Conservation (phyloP, 2,888 invertebrate species). For the Eurytoma californica region DNA sequence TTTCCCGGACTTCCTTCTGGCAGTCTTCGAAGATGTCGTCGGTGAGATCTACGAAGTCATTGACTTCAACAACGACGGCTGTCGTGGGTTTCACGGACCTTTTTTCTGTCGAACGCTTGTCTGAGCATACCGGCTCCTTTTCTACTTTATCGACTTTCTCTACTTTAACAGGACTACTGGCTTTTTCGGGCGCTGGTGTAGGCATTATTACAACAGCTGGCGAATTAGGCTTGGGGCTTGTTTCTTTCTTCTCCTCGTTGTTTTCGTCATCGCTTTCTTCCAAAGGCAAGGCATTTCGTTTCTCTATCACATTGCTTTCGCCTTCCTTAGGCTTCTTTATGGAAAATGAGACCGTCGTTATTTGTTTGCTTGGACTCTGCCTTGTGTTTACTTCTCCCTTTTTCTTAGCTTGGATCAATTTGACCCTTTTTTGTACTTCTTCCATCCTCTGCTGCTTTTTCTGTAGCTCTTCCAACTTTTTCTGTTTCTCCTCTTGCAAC, state of each 20-base stretch:
- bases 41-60: conserved; percentile 71
- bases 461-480: conserved; percentile 70
- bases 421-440: conserved; percentile 72
- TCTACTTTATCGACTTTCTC: conserved; percentile 10
- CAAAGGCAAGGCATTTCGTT: conserved; percentile 83
- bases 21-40: conserved; percentile 72
- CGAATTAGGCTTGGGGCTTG: conserved; percentile 64
- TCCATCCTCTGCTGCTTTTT: conserved; percentile 73
- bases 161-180: not conserved
- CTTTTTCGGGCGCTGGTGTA: not conserved
- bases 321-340: conserved; percentile 89
- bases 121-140: conserved; percentile 6
- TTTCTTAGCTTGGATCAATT: conserved; percentile 73
- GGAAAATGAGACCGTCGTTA: conserved; percentile 85
- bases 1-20: conserved; percentile 67
- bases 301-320: conserved; percentile 79
- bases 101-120: conserved; percentile 10
- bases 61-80: conserved; percentile 65
- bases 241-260: conserved; percentile 68
- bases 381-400: conserved; percentile 68
- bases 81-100: conserved; percentile 3
- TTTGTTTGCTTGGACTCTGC: conserved; percentile 64
- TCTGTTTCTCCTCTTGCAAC: conserved; percentile 71
- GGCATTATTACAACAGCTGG: conserved; percentile 18
- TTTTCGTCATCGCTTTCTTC: conserved; percentile 80